Conservation (phyloP, 2,113 vertebrate genomes). For the Tympanuchus pallidicinctus region DNA sequence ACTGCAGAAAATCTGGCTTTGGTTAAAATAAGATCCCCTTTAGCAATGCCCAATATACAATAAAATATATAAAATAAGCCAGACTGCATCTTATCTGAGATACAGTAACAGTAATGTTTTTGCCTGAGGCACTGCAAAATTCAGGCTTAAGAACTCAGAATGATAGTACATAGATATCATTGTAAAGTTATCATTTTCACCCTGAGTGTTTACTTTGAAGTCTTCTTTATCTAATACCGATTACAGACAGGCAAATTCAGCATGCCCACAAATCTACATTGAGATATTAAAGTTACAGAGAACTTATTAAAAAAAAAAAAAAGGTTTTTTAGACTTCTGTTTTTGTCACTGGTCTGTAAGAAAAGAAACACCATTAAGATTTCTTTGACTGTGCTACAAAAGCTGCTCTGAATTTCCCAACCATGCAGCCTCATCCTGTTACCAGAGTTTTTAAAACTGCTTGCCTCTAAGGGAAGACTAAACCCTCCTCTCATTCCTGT, state of each 20-base stretch:
- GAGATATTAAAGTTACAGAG: neutral
- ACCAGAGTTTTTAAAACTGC: neutral
- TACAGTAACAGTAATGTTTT: constrained; percentile 49
- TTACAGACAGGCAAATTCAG: constrained; percentile 62
- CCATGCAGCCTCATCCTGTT: neutral
- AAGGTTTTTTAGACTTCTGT: neutral
- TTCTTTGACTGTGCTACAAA: neutral
- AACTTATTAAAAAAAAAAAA: constrained; percentile 2
- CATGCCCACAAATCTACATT: constrained; percentile 20
- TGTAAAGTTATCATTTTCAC: constrained; percentile 69
- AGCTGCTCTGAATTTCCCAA: neutral
- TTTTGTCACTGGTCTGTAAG: neutral
- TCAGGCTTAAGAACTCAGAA: constrained; percentile 69
- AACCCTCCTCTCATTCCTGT: neutral
- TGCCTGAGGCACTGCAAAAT: constrained; percentile 61
- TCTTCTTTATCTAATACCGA: constrained; percentile 47
- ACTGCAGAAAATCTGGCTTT: constrained; percentile 75
- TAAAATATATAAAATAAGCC: constrained; percentile 47
- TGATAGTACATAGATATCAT: constrained; percentile 65
- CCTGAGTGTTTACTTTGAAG: constrained; percentile 53
- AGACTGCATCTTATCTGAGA: constrained; percentile 67
- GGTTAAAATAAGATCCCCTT: constrained; percentile 74
- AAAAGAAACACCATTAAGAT: neutral
- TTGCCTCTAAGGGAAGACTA: neutral
- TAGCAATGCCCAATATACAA: constrained; percentile 64